phyloP scores from a whole-genome alignment of 1,140 invertebrate species.

The Spodoptera litura region DNA sequence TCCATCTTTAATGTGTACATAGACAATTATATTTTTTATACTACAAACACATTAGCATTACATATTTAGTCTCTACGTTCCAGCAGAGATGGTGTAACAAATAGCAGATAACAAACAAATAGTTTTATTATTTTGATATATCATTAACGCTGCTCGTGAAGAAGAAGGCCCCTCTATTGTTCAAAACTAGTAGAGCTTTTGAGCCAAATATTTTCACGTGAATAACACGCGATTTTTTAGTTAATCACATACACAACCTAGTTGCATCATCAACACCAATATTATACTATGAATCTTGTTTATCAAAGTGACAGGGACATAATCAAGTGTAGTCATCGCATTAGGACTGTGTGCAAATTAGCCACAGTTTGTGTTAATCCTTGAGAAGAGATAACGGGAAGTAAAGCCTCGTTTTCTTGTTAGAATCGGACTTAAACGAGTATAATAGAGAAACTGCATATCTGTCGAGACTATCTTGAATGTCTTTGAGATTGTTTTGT shows the following conservation, averaged over 20 bases:
- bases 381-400: constrained; percentile 14
- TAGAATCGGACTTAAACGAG: neutral
- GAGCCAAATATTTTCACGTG: too few species aligned
- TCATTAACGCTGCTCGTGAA: too few species aligned
- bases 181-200: too few species aligned
- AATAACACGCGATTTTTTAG: too few species aligned
- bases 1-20: too few species aligned
- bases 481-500: neutral
- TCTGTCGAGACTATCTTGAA: neutral
- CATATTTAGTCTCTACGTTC: too few species aligned
- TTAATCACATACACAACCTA: neutral
- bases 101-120: too few species aligned
- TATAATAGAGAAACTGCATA: neutral
- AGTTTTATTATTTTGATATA: too few species aligned
- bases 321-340: constrained; percentile 15
- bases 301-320: constrained; percentile 22
- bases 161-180: too few species aligned
- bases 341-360: constrained; percentile 32
- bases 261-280: constrained; percentile 3
- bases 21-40: too few species aligned
- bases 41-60: too few species aligned
- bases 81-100: too few species aligned
- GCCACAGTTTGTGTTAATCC: constrained; percentile 19
- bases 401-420: constrained; percentile 27
- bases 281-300: constrained; percentile 27